Conservation (phyloP, 2,797 vertebrate genomes). For the Otus scops region DNA sequence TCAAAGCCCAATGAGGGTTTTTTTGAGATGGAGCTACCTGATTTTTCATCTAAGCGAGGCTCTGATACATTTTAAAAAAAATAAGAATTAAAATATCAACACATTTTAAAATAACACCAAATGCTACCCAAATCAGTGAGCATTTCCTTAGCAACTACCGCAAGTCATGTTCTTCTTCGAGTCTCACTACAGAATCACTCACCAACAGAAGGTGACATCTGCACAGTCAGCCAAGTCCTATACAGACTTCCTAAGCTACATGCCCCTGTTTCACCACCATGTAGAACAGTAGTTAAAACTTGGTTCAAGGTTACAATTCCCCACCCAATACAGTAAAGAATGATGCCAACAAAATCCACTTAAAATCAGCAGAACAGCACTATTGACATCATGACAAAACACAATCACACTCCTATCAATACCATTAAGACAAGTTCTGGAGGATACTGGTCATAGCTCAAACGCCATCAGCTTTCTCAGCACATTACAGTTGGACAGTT, state of each 20-base stretch:
- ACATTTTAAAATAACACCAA: background rate
- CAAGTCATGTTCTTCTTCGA: background rate
- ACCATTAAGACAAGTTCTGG: background rate
- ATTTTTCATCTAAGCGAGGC: background rate
- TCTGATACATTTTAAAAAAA: background rate
- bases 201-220: background rate
- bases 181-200: background rate
- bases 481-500: background rate
- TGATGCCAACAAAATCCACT: background rate
- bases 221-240: background rate
- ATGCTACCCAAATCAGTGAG: background rate
- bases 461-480: background rate
- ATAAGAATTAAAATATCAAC: background rate
- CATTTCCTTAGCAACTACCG: background rate
- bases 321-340: background rate
- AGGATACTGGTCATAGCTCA: background rate
- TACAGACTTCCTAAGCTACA: background rate
- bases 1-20: background rate
- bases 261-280: background rate
- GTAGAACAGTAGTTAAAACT: background rate
- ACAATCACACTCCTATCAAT: background rate
- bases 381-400: background rate
- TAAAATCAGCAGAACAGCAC: background rate
- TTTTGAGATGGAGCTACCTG: background rate
- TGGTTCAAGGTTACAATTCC: background rate